These are phyloP conservation scores for Anableps anableps DNA, from an alignment of 2,797 vertebrate species.

Conservation along the genomic window DNA sequence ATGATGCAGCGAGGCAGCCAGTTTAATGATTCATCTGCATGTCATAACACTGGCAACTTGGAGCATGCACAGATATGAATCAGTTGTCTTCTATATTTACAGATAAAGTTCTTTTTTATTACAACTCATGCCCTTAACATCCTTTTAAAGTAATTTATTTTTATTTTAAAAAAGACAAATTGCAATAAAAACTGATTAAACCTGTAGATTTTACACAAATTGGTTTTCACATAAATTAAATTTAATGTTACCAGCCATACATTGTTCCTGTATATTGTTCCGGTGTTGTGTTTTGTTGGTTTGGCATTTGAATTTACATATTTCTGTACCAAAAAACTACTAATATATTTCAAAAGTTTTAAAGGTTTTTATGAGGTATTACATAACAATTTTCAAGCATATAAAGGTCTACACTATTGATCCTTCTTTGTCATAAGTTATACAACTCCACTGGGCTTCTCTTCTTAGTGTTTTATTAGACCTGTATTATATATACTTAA, in stretches of 20 bases:
- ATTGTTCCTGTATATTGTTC: background rate
- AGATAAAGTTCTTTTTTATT: background rate
- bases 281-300: background rate
- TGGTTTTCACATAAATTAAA: background rate
- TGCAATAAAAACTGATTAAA: background rate
- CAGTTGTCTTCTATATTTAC: background rate
- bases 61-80: constrained; percentile 6
- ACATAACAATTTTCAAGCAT: background rate
- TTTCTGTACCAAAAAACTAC: background rate
- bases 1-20: constrained; percentile 13
- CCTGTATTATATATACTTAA: no score
- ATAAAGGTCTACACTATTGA: background rate
- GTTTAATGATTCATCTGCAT: constrained; percentile 5
- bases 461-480: background rate
- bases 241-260: background rate
- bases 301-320: background rate
- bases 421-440: background rate
- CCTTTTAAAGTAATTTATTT: background rate
- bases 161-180: background rate
- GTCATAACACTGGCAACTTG: background rate
- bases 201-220: background rate
- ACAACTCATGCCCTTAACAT: background rate
- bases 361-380: background rate
- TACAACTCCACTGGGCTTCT: background rate
- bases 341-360: background rate